A percentile compares a stretch with the other conserved stretches of the same genome.
Evolutionary conservation across 2,113 vertebrate species (phyloP).

Genomic region (Platichthys stellatus): DNA sequence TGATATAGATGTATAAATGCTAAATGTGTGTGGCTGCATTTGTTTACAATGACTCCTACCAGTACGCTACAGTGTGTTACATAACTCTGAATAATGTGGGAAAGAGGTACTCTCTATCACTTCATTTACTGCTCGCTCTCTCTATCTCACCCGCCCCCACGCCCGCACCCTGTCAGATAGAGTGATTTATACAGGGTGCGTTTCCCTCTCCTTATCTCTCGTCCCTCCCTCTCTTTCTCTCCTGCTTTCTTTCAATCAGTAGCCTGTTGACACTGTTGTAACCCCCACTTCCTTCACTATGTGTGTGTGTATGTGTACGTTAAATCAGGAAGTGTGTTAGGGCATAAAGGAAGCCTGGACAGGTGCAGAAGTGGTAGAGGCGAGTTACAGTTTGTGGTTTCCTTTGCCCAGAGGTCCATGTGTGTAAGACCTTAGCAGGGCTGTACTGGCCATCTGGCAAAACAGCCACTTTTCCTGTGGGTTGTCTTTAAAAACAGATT

Average conservation of each 20-base stretch:
- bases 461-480: too few species aligned
- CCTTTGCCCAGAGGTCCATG: neutral
- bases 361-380: slow-evolving; percentile 17
- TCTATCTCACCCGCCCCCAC: neutral
- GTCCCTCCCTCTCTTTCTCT: slow-evolving; percentile 21
- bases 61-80: slow-evolving; percentile 49
- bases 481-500: too few species aligned
- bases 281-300: slow-evolving; percentile 35
- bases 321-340: slow-evolving; percentile 13
- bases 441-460: too few species aligned
- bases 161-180: slow-evolving; percentile 41
- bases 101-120: slow-evolving; percentile 39
- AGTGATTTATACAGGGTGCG: slow-evolving; percentile 59
- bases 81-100: slow-evolving; percentile 64
- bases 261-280: slow-evolving; percentile 43
- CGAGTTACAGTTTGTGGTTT: slow-evolving; percentile 20
- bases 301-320: slow-evolving; percentile 6
- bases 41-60: slow-evolving; percentile 60
- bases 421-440: too few species aligned
- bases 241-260: slow-evolving; percentile 46
- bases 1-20: slow-evolving; percentile 57
- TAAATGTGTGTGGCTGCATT: slow-evolving; percentile 56
- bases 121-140: slow-evolving; percentile 23
- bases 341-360: slow-evolving; percentile 10
- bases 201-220: slow-evolving; percentile 55